Evolutionary conservation across 1,140 invertebrate species (phyloP).

Genomic region (Leptinotarsa texana): DNA sequence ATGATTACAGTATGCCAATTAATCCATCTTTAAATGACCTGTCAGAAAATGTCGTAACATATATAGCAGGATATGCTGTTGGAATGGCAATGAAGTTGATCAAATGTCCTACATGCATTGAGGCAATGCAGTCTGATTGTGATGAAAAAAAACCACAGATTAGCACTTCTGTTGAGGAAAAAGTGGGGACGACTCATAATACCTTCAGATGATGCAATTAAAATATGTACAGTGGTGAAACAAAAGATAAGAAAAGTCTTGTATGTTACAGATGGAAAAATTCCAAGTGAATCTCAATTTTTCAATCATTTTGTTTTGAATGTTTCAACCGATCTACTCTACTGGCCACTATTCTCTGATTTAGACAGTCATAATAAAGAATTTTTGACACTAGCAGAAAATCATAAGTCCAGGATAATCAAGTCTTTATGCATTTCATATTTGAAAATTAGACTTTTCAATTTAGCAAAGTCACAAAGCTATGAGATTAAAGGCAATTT

Average conservation of each 20-base stretch:
- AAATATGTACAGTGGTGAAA: background rate
- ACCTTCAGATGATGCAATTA: background rate
- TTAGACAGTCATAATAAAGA: conserved; percentile 4
- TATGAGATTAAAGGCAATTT: conserved; percentile 4
- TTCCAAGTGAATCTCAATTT: background rate
- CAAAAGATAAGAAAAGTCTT: conserved; percentile 4
- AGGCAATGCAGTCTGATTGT: conserved; percentile 3
- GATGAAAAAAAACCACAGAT: background rate
- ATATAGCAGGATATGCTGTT: conserved; percentile 10
- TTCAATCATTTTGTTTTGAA: conserved; percentile 4
- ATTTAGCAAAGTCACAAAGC: background rate
- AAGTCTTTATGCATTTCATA: conserved; percentile 1
- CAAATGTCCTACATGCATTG: background rate
- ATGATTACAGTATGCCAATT: conserved; percentile 1
- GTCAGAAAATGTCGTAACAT: conserved; percentile 7
- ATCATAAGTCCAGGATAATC: background rate
- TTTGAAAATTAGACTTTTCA: conserved; percentile 1
- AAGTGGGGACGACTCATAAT: background rate
- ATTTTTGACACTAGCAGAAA: conserved; percentile 3
- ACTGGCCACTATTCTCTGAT: background rate
- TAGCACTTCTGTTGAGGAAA: background rate
- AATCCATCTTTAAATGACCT: conserved; percentile 6
- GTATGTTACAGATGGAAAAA: conserved; percentile 3
- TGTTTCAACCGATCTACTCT: background rate
- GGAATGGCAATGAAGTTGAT: background rate